Evolutionary conservation across 2,888 invertebrate genomes (phyloP).

Genomic region (Sminthurinus aureus): DNA sequence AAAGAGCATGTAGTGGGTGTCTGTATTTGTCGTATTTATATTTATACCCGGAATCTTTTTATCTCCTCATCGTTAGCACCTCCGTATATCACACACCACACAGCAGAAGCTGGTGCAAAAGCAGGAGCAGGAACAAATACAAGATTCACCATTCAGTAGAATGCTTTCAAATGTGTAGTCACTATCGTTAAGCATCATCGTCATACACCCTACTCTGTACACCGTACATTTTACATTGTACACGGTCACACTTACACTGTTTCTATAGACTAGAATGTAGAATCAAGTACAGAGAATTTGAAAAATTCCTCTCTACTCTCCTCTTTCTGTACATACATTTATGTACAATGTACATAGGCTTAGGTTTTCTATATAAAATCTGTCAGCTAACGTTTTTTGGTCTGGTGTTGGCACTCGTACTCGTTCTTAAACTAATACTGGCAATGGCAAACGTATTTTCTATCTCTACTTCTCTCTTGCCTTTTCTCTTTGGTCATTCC

Average conservation of each 20-base stretch:
- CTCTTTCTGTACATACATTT: not conserved
- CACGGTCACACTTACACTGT: not conserved
- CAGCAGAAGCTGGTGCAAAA: not conserved
- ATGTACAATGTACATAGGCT: too few relatives aligned
- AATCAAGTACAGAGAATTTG: not conserved
- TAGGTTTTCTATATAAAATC: not conserved
- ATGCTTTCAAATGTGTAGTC: too few relatives aligned
- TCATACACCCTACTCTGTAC: too few relatives aligned
- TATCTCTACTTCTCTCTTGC: not conserved
- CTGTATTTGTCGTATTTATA: not conserved
- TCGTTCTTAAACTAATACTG: not conserved
- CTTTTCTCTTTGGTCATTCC: not conserved
- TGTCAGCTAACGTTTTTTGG: not conserved
- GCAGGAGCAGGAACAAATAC: not conserved
- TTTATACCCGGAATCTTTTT: conserved; percentile 15
- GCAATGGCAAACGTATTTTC: not conserved
- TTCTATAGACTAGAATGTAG: not conserved
- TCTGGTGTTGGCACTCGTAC: not conserved
- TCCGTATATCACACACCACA: conserved; percentile 11
- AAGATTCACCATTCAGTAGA: not conserved
- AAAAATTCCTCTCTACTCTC: not conserved
- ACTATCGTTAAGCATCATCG: too few relatives aligned
- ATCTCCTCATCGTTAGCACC: conserved; percentile 36
- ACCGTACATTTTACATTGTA: not conserved
- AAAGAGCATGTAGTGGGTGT: not conserved